Percentiles rank a stretch among this genome's conserved stretches.
Conservation (phyloP, 2,797 vertebrate genomes). For the Characodon lateralis region DNA sequence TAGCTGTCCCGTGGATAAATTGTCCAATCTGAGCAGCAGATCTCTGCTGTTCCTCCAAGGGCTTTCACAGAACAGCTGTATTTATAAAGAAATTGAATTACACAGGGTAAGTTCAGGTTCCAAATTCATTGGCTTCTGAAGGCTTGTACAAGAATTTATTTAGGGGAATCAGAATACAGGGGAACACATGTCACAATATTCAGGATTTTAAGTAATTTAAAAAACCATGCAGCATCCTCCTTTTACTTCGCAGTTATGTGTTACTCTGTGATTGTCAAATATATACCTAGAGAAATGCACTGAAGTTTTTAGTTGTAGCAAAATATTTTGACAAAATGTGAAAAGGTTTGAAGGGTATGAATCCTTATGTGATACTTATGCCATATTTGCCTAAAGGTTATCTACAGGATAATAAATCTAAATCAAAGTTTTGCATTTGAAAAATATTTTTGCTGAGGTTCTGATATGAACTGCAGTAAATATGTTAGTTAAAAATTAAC, state of each 20-base stretch:
- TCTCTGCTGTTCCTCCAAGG: neutral
- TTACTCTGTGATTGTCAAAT: no score
- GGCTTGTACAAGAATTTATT: neutral
- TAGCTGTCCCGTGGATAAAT: neutral
- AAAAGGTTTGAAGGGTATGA: no score
- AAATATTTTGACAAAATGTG: neutral
- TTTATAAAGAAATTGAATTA: neutral
- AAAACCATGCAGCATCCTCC: neutral
- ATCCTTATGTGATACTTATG: neutral
- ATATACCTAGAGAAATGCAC: no score
- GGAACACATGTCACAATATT: neutral
- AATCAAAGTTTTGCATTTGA: neutral
- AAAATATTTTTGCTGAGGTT: neutral
- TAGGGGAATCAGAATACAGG: neutral
- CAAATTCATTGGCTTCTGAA: neutral
- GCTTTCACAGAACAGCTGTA: neutral
- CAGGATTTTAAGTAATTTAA: neutral
- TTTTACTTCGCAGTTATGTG: neutral
- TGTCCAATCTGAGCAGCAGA: neutral
- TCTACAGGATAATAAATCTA: neutral
- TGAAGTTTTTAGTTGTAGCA: neutral
- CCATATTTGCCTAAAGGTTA: neutral
- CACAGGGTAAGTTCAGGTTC: neutral
- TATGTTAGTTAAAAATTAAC: neutral
- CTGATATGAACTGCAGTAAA: neutral